Evolutionary conservation across 2,113 vertebrate species (phyloP).

Genomic region (Malurus alboscapulatus): DNA sequence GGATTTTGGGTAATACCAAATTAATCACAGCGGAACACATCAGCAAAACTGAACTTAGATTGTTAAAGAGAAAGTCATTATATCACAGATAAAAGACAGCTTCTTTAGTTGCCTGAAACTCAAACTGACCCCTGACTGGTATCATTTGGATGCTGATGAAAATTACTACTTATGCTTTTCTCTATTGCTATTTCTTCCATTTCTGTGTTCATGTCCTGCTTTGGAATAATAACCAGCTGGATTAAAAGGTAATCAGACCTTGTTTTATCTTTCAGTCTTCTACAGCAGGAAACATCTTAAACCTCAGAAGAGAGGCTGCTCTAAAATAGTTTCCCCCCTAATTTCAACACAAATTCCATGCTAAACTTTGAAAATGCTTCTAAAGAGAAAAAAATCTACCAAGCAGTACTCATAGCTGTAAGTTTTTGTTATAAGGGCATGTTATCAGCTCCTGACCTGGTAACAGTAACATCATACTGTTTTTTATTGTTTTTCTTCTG

Average conservation of each 20-base stretch:
- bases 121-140: neutral
- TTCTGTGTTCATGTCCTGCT: neutral
- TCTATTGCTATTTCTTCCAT: neutral
- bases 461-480: neutral
- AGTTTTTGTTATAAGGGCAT: neutral
- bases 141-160: neutral
- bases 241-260: neutral
- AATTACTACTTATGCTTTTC: neutral
- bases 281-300: neutral
- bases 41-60: neutral
- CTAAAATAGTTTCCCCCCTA: neutral
- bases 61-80: neutral
- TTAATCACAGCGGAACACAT: conserved; percentile 23
- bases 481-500: neutral
- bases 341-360: neutral
- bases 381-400: neutral
- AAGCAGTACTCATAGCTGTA: neutral
- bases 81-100: neutral
- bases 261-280: neutral
- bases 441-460: neutral
- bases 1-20: neutral
- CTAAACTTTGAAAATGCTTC: neutral
- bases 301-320: neutral
- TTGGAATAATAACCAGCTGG: neutral
- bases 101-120: neutral